Evolutionary conservation across 2,888 invertebrate species (phyloP).

Genomic region (Chironomus tentans): DNA sequence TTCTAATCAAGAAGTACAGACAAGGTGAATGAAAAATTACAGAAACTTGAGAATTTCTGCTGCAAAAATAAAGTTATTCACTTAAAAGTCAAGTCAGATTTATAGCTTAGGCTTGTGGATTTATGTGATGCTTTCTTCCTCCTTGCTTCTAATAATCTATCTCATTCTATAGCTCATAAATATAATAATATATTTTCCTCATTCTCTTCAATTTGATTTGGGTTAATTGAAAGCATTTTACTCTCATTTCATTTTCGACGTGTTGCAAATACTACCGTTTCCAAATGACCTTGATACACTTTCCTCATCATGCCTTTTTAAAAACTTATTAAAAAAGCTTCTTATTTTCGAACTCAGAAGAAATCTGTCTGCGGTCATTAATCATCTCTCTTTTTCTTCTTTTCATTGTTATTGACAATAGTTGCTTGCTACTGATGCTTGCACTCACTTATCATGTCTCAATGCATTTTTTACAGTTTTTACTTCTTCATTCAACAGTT

Average conservation of each 20-base stretch:
- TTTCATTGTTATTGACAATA: background rate
- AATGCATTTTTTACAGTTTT: background rate
- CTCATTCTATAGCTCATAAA: background rate
- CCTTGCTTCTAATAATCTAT: background rate
- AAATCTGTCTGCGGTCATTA: background rate
- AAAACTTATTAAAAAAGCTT: too few species aligned
- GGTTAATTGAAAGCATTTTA: conserved; percentile 4
- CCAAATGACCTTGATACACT: conserved; percentile 1
- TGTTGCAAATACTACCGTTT: background rate
- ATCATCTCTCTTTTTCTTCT: background rate
- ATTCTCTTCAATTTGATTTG: background rate
- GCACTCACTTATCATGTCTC: background rate
- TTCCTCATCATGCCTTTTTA: background rate
- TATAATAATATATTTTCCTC: background rate
- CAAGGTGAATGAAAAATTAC: too few species aligned
- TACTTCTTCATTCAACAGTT: background rate
- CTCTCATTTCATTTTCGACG: background rate
- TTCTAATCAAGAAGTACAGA: too few species aligned
- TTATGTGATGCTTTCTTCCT: background rate
- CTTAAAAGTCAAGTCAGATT: background rate
- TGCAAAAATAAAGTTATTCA: background rate
- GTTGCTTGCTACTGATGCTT: background rate
- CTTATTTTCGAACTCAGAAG: background rate
- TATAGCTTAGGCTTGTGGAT: too few species aligned
- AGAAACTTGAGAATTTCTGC: too few species aligned